Percentiles rank a stretch among this genome's conserved stretches.
Evolutionary conservation across 2,888 invertebrate genomes (phyloP).

Genomic region (Macrosoma leucophasiata): DNA sequence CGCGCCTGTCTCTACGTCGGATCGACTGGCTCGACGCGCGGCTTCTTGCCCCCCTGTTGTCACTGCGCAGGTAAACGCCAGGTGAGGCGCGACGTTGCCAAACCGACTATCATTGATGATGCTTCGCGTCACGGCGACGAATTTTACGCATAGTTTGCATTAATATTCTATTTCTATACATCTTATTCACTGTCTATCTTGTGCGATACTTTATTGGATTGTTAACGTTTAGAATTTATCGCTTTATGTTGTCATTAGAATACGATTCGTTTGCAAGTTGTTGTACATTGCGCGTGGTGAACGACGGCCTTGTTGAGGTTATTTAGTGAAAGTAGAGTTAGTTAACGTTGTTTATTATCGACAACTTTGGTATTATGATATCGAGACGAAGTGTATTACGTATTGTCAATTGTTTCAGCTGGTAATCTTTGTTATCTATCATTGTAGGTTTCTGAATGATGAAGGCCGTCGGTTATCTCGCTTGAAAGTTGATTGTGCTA

Average conservation of each 20-base stretch:
- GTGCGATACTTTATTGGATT: conserved; percentile 1
- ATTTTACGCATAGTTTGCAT: conserved; percentile 51
- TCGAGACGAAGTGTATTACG: neutral
- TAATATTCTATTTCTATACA: conserved; percentile 51
- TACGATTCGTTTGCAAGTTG: conserved; percentile 21
- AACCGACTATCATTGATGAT: conserved; percentile 72
- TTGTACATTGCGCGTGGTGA: conserved; percentile 40
- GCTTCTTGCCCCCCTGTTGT: conserved; percentile 65
- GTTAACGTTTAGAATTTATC: conserved; percentile 1
- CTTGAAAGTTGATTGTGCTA: conserved; percentile 1
- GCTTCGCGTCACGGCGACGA: conserved; percentile 24
- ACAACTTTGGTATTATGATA: conserved; percentile 19
- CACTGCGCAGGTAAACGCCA: conserved; percentile 72
- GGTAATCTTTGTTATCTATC: neutral
- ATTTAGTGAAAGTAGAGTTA: conserved; percentile 41
- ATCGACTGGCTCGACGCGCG: conserved; percentile 55
- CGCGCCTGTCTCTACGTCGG: conserved; percentile 55
- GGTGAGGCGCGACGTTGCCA: conserved; percentile 73
- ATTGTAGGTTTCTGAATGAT: neutral
- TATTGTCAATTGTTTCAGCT: too few relatives aligned
- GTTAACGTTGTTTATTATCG: conserved; percentile 28
- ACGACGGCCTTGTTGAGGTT: conserved; percentile 34
- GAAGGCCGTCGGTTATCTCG: conserved; percentile 1
- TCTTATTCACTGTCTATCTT: conserved; percentile 23
- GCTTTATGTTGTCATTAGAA: neutral